Evolutionary conservation across 2,888 invertebrate species (phyloP).

Genomic region (Sycophila texana): DNA sequence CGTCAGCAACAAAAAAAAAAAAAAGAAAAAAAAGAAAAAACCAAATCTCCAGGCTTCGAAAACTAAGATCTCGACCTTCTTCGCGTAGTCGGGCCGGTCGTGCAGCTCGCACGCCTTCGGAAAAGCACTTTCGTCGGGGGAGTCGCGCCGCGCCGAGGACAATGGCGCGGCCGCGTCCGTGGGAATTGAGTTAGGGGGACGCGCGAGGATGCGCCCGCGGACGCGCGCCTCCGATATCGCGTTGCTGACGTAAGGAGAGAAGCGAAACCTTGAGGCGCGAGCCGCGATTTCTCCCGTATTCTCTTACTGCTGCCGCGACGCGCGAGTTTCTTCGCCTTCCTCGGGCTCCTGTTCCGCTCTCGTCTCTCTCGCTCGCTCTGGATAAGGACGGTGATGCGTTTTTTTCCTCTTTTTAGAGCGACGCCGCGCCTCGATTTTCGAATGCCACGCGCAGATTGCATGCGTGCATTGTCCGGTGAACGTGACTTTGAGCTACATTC

Average conservation of each 20-base stretch:
- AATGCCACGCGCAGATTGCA: no score
- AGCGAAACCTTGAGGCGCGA: slow-evolving; percentile 40
- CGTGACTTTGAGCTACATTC: no score
- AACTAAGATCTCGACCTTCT: neutral
- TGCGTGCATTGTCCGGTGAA: no score
- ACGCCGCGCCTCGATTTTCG: neutral
- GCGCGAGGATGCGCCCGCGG: neutral
- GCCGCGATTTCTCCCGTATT: slow-evolving; percentile 21
- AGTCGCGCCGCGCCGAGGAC: neutral
- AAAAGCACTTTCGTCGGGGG: neutral
- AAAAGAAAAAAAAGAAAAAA: no score
- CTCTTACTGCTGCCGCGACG: neutral
- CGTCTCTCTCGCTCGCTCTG: neutral
- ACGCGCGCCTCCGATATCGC: slow-evolving; percentile 3
- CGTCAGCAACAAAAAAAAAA: neutral
- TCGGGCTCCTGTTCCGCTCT: neutral
- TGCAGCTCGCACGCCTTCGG: no score
- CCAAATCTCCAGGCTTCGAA: neutral
- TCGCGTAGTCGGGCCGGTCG: no score
- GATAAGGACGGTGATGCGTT: neutral
- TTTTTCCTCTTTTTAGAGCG: neutral
- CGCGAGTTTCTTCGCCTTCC: slow-evolving; percentile 19
- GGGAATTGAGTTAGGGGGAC: slow-evolving; percentile 47
- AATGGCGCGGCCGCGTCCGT: slow-evolving; percentile 11
- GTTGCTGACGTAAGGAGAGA: slow-evolving; percentile 46